These are phyloP conservation scores for Odocoileus hemionus DNA, from an alignment of 2,113 vertebrate species.

Conservation along the genomic window DNA sequence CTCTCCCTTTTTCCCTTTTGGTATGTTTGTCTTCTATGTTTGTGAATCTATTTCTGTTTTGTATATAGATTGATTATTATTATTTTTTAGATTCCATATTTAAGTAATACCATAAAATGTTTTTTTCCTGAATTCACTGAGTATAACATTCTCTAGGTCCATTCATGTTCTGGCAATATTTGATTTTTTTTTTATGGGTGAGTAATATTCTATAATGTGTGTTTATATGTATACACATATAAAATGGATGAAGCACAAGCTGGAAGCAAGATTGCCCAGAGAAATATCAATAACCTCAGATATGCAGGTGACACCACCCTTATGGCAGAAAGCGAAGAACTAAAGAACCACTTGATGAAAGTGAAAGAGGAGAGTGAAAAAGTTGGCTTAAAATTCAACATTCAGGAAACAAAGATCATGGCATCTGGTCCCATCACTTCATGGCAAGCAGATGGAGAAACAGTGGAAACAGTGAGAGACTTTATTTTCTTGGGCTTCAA, in stretches of 20 bases:
- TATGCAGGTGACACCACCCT: background rate
- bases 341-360: background rate
- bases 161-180: background rate
- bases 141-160: background rate
- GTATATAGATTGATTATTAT: background rate
- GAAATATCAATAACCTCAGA: background rate
- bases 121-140: background rate
- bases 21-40: background rate
- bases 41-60: background rate
- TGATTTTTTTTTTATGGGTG: background rate
- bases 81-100: background rate
- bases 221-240: background rate
- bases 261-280: background rate
- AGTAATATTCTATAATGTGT: background rate
- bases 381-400: background rate
- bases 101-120: background rate
- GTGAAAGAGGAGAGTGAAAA: background rate
- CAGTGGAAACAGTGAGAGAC: background rate
- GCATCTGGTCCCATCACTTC: background rate
- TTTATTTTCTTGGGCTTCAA: background rate
- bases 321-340: background rate
- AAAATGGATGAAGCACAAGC: background rate
- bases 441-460: background rate
- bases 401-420: background rate
- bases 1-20: background rate